phyloP scores from a whole-genome alignment of 2,888 invertebrate species.

The Drosophila recens region DNA sequence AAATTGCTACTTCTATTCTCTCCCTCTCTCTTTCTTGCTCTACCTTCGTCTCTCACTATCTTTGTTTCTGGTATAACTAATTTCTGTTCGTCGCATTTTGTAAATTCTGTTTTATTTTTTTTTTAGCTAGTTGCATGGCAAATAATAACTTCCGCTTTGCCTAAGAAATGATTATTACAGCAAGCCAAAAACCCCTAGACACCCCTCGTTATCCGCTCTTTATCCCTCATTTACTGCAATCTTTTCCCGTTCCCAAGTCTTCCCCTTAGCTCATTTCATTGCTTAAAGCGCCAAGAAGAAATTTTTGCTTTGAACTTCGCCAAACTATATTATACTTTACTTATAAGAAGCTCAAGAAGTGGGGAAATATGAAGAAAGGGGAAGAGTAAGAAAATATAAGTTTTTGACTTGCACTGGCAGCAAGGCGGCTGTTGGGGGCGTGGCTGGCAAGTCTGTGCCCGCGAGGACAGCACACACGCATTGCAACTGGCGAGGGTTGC shows the following conservation, averaged over 20 bases:
- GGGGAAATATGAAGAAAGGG: background rate
- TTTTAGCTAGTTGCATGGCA: constrained; percentile 63
- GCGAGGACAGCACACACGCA: constrained; percentile 22
- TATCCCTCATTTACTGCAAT: background rate
- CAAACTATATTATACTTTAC: constrained; percentile 52
- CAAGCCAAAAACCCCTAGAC: constrained; percentile 26
- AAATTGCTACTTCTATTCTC: constrained; percentile 18
- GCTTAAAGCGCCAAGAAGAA: constrained; percentile 45
- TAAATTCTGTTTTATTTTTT: constrained; percentile 35
- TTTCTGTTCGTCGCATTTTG: constrained; percentile 44
- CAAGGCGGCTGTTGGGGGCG: background rate
- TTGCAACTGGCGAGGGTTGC: constrained; percentile 11
- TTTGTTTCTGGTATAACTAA: constrained; percentile 30
- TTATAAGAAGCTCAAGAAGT: constrained; percentile 17
- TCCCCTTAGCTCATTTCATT: constrained; percentile 29
- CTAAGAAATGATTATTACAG: constrained; percentile 64
- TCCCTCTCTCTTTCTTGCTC: background rate
- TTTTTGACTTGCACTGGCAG: constrained; percentile 29
- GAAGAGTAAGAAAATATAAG: constrained; percentile 23
- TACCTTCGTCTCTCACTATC: background rate
- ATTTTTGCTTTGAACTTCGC: constrained; percentile 30
- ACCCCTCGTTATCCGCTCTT: background rate
- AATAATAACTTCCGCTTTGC: constrained; percentile 78
- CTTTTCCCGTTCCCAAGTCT: background rate
- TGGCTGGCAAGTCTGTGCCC: constrained; percentile 36